Evolutionary conservation across 2,888 invertebrate species (phyloP).

Genomic region (Strigamia crassipes): DNA sequence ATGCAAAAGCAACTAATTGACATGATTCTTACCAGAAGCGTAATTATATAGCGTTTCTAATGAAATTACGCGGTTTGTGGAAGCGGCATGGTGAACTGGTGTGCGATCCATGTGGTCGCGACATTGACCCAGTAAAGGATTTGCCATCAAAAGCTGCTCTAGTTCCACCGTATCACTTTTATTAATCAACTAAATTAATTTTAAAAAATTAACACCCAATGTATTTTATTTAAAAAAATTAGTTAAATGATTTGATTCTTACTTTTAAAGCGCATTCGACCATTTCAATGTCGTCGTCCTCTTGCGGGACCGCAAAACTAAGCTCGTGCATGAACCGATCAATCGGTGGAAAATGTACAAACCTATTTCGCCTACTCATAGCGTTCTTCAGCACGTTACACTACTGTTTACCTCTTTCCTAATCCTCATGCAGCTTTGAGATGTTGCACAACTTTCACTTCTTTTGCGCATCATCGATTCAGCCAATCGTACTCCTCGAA

Average conservation of each 20-base stretch:
- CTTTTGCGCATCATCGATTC: not conserved
- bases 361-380: not conserved
- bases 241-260: not conserved
- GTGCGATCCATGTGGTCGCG: not conserved
- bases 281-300: not conserved
- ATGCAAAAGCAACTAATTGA: not conserved
- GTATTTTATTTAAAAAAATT: not conserved
- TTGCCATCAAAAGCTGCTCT: not conserved
- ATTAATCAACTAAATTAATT: not conserved
- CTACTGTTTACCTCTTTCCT: not conserved
- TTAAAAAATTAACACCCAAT: not conserved
- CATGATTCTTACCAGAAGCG: not conserved
- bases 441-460: not conserved
- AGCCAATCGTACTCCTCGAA: not conserved
- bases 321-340: not conserved
- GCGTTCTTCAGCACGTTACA: not conserved
- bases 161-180: not conserved
- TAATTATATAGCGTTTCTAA: not conserved
- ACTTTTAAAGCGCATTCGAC: not conserved
- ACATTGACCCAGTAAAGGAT: not conserved
- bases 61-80: not conserved
- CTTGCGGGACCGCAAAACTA: not conserved
- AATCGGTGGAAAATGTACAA: not conserved
- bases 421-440: not conserved
- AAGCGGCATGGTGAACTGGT: not conserved